phyloP scores from a whole-genome alignment of 2,113 vertebrate species.

The Eidolon helvum region DNA sequence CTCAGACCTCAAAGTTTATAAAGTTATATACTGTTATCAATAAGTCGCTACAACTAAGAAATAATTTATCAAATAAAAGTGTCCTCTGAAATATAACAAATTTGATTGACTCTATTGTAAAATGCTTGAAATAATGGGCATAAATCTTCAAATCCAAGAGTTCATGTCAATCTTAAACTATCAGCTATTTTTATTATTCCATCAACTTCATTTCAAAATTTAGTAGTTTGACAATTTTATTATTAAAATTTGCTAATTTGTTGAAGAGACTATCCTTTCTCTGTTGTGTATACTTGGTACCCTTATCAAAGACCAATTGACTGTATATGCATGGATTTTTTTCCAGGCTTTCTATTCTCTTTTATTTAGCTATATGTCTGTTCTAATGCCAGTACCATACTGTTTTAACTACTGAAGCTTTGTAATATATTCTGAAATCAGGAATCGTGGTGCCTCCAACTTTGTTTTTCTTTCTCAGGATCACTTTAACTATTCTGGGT shows the following conservation, averaged over 20 bases:
- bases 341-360: neutral
- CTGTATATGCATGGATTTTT: neutral
- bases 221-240: neutral
- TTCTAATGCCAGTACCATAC: no score
- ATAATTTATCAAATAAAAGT: neutral
- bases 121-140: neutral
- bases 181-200: neutral
- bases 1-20: neutral
- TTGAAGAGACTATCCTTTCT: neutral
- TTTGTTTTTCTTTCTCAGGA: neutral
- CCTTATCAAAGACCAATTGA: neutral
- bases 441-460: neutral
- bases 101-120: neutral
- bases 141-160: neutral
- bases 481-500: neutral
- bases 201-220: neutral
- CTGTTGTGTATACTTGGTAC: neutral
- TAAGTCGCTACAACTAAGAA: neutral
- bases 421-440: neutral
- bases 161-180: neutral
- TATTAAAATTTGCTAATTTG: neutral
- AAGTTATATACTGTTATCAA: neutral
- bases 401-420: no score
- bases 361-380: neutral
- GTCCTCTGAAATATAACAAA: neutral